These are phyloP conservation scores for Drosophila ambigua DNA, from an alignment of 1,140 invertebrate species.

Conservation along the genomic window DNA sequence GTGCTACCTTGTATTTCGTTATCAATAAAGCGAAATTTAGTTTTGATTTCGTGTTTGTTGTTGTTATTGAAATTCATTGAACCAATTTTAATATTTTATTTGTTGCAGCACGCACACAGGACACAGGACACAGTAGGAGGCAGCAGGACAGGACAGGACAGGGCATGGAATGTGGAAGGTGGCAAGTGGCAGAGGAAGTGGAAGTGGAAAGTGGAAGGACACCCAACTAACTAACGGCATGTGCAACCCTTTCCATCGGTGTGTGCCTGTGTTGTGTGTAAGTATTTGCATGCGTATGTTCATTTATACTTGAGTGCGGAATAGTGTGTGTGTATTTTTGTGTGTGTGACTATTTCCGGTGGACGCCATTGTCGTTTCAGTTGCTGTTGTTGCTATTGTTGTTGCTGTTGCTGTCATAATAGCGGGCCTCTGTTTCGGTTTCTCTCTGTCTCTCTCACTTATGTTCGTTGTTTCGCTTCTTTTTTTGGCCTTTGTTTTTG, in stretches of 20 bases:
- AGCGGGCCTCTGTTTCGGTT: conserved; percentile 34
- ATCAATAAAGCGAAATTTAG: conserved; percentile 82
- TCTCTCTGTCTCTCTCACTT: conserved; percentile 28
- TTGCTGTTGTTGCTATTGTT: conserved; percentile 33
- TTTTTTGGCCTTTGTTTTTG: conserved; percentile 75
- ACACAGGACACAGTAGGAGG: conserved; percentile 28
- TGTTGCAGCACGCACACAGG: conserved; percentile 78
- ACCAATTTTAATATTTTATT: conserved; percentile 83
- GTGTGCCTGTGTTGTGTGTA: conserved; percentile 31
- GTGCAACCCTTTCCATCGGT: conserved; percentile 66
- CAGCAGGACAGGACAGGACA: background rate
- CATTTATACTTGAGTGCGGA: conserved; percentile 25
- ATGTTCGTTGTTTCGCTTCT: conserved; percentile 41
- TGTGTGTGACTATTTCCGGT: conserved; percentile 75
- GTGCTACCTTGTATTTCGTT: conserved; percentile 75
- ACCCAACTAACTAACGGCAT: conserved; percentile 72
- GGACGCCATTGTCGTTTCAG: conserved; percentile 72
- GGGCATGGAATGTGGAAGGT: background rate
- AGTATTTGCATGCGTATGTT: conserved; percentile 31
- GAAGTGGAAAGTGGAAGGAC: conserved; percentile 21
- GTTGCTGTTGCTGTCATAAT: conserved; percentile 18
- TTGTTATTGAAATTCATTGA: conserved; percentile 83
- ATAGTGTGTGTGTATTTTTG: conserved; percentile 26
- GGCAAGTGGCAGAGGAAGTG: no score
- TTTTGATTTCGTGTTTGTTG: conserved; percentile 83